Conservation (phyloP, 2,113 vertebrate species). For the Rutilus rutilus region DNA sequence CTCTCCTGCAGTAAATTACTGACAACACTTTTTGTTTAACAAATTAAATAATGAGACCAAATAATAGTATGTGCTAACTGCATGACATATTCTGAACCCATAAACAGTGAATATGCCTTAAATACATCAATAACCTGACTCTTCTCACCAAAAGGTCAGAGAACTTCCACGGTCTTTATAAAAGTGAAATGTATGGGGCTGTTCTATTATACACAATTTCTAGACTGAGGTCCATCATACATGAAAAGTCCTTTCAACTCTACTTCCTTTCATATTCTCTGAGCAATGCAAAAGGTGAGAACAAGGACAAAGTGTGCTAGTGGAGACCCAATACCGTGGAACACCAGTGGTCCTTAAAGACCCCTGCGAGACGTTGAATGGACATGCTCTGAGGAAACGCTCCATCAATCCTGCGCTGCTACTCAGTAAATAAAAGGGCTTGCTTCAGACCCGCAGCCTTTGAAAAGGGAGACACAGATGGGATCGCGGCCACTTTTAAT, state of each 20-base stretch:
- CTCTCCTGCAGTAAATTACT: neutral
- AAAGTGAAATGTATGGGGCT: slow-evolving; percentile 29
- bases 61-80: neutral
- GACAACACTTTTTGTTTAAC: neutral
- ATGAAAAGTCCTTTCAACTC: slow-evolving; percentile 31
- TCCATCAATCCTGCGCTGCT: slow-evolving; percentile 50
- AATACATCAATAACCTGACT: slow-evolving; percentile 28
- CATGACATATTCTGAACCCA: neutral
- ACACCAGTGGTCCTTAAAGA: slow-evolving; percentile 55
- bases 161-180: slow-evolving; percentile 13
- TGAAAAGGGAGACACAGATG: slow-evolving; percentile 60
- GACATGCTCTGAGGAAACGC: slow-evolving; percentile 45
- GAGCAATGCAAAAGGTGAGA: slow-evolving; percentile 32
- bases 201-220: slow-evolving; percentile 32
- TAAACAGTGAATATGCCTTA: neutral
- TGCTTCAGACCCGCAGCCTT: slow-evolving; percentile 49
- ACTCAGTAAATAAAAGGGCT: slow-evolving; percentile 60
- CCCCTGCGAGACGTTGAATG: slow-evolving; percentile 38
- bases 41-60: neutral
- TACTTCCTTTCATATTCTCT: slow-evolving; percentile 19
- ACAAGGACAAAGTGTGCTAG: slow-evolving; percentile 43
- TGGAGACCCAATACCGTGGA: slow-evolving; percentile 39
- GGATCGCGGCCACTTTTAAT: slow-evolving; percentile 58
- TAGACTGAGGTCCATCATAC: slow-evolving; percentile 38
- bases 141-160: slow-evolving; percentile 47